Evolutionary conservation across 2,888 invertebrate genomes (phyloP), one percentile per base, ranked within the genome.

Genomic region (Spisula solida): DNA sequence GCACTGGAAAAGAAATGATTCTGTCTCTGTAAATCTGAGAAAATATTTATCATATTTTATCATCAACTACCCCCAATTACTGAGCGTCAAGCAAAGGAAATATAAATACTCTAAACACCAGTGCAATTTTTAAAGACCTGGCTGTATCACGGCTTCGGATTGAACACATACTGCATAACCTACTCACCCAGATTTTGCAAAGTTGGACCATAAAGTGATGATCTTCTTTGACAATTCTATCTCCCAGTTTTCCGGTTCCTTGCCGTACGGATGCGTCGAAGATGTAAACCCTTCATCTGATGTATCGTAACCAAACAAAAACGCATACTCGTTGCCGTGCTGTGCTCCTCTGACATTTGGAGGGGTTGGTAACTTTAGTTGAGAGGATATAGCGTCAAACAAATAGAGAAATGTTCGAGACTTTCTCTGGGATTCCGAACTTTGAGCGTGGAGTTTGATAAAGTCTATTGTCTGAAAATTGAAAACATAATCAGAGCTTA

Each of bases 161-260:
- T 5, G 8, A 2, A 41, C 41, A 2, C 1, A 47, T 60, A 29
- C 18, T 0, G 10, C 25, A 66, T 25, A 5, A 25, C 60, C 10
- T 31, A 55, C 86, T 93, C 97, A 99, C 99, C 99, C 99, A 93
- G 98, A 98, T 97, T 98, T 98, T 78, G 99, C 99, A 96, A 99
- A 99, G 97, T 99, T 99, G 0, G 98, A 98, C 99, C 99, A 99
- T 97, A 98, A 99, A 96, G 98, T 97, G 98, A 99, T 99, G 96
- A 99, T 98, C 91, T 98, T 97, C 96, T 97, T 98, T 95, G 98
- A 98, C 93, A 99, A 97, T 93, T 98, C 98, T 47, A 98, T 97
- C 97, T 99, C 99, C 95, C 98, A 98, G 0, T 97, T 97, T 20
- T 98, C 98, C 96, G 98, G 98, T 34, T 92, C 87, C 1, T 47